These are phyloP conservation scores for Glareola pratincola DNA, from an alignment of 2,113 vertebrate genomes.

Conservation along the genomic window DNA sequence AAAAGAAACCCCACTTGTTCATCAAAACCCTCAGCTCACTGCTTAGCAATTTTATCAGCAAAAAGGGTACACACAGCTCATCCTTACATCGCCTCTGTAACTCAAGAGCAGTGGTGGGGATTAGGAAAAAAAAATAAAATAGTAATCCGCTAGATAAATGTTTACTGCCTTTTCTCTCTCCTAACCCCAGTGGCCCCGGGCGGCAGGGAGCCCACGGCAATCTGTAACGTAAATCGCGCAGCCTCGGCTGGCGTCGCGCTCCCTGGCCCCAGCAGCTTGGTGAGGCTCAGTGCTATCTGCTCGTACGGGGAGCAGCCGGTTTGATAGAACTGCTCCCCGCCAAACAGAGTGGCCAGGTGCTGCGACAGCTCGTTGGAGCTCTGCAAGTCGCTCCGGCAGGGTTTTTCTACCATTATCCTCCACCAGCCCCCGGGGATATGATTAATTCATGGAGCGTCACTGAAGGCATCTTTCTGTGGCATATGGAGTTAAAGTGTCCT, in stretches of 20 bases:
- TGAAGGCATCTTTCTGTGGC: constrained; percentile 62
- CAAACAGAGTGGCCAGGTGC: constrained; percentile 49
- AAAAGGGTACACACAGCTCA: fast-evolving
- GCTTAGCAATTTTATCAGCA: background rate
- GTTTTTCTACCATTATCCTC: constrained; percentile 61
- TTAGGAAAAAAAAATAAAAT: background rate
- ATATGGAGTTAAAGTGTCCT: constrained; percentile 68
- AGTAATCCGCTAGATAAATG: background rate
- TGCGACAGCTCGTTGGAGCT: constrained; percentile 44
- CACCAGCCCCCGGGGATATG: constrained; percentile 48
- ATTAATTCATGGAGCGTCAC: constrained; percentile 71
- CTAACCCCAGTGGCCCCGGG: background rate
- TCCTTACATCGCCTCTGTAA: background rate
- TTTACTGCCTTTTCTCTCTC: background rate
- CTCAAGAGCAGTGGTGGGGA: background rate
- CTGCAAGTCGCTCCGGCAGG: background rate
- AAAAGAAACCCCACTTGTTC: background rate
- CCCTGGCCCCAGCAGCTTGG: background rate
- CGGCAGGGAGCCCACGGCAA: background rate
- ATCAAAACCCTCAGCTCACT: background rate
- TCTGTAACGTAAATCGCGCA: background rate
- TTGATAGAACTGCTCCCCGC: constrained; percentile 9
- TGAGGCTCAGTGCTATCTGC: background rate
- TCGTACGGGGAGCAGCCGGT: background rate
- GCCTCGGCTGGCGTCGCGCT: background rate